Conservation (phyloP, 2,797 vertebrate genomes). For the Platyrinchus mystaceus region DNA sequence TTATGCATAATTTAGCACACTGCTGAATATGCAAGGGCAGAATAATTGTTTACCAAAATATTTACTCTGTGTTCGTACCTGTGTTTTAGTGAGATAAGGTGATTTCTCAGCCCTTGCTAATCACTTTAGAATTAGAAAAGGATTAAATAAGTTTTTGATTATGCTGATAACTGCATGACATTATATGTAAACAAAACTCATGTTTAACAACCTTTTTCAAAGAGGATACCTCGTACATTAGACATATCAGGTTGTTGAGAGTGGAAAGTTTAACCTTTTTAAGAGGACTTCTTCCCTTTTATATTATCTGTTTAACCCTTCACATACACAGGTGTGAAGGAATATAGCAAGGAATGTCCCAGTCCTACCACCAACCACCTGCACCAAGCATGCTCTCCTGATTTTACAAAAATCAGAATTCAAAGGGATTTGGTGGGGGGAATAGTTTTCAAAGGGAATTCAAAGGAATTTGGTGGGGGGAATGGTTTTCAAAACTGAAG, state of each 20-base stretch:
- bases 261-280: slow-evolving; percentile 35
- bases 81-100: slow-evolving; percentile 85
- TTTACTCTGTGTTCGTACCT: slow-evolving; percentile 83
- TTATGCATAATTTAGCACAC: slow-evolving; percentile 88
- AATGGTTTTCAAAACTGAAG: slow-evolving; percentile 11
- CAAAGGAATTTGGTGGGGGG: fast-evolving
- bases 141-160: slow-evolving; percentile 81
- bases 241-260: slow-evolving; percentile 48
- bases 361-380: not conserved
- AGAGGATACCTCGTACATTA: slow-evolving; percentile 57
- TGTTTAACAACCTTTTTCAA: slow-evolving; percentile 83
- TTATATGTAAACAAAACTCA: slow-evolving; percentile 84
- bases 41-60: slow-evolving; percentile 90
- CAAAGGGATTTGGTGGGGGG: fast-evolving
- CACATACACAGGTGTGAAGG: not conserved
- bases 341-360: not conserved
- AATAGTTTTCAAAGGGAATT: not conserved
- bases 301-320: not conserved
- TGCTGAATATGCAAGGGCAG: slow-evolving; percentile 86
- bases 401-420: not conserved
- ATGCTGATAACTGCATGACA: slow-evolving; percentile 86
- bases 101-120: slow-evolving; percentile 81
- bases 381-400: not conserved
- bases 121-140: slow-evolving; percentile 82
- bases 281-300: slow-evolving; percentile 27